A percentile compares a stretch with the other conserved stretches of the same genome.
These are phyloP conservation scores for Andrena bicolor DNA, from an alignment of 2,888 invertebrate genomes.

Conservation along the genomic window DNA sequence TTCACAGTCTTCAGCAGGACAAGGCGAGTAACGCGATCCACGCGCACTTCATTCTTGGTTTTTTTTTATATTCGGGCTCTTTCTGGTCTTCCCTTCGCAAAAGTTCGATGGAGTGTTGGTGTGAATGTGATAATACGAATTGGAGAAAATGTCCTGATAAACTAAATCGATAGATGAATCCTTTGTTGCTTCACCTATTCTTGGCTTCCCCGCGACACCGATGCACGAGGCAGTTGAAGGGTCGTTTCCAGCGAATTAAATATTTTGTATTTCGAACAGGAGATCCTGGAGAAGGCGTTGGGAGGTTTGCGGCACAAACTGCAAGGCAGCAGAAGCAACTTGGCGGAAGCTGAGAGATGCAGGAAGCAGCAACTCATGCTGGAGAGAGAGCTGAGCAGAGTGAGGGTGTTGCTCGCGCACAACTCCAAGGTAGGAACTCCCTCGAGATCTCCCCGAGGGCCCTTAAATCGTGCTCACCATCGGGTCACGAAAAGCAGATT, in stretches of 20 bases:
- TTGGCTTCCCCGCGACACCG: not conserved
- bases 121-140: too few species aligned
- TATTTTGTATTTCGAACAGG: slow-evolving; percentile 80
- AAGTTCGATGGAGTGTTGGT: too few species aligned
- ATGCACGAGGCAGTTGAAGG: not conserved
- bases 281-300: slow-evolving; percentile 89
- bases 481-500: slow-evolving; percentile 1
- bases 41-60: too few species aligned
- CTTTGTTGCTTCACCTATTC: not conserved
- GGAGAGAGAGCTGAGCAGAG: slow-evolving; percentile 93
- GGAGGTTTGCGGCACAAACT: slow-evolving; percentile 89
- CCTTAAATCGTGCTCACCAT: not conserved
- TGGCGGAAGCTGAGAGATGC: slow-evolving; percentile 89
- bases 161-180: too few species aligned
- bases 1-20: slow-evolving; percentile 91
- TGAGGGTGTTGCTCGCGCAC: slow-evolving; percentile 94
- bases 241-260: slow-evolving; percentile 6
- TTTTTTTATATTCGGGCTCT: too few species aligned
- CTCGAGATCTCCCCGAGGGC: not conserved
- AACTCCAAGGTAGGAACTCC: slow-evolving; percentile 92
- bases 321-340: slow-evolving; percentile 88
- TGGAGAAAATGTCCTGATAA: too few species aligned
- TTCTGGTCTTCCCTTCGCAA: too few species aligned
- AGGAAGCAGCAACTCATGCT: slow-evolving; percentile 90
- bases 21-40: slow-evolving; percentile 85